A percentile compares a stretch with the other conserved stretches of the same genome.
Evolutionary conservation across 2,797 vertebrate genomes (phyloP).

Genomic region (Diplodus sargus): DNA sequence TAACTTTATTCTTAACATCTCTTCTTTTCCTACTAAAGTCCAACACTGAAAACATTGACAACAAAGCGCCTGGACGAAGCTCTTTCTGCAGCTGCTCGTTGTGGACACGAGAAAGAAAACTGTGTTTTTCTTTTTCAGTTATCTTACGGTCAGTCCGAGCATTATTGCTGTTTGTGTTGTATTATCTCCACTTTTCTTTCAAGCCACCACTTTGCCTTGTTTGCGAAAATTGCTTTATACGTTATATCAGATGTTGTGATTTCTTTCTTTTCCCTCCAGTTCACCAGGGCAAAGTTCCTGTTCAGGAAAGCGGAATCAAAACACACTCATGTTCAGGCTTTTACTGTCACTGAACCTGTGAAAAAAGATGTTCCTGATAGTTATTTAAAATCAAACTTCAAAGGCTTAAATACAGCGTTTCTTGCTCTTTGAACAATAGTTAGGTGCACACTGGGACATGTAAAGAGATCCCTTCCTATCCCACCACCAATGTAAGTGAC

Average conservation of each 20-base stretch:
- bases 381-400: not conserved
- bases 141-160: not conserved
- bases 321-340: not conserved
- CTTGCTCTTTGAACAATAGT: not conserved
- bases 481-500: not conserved
- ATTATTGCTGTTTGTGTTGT: not conserved
- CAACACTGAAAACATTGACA: not conserved
- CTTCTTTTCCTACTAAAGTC: too few relatives aligned
- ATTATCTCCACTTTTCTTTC: not conserved
- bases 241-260: not conserved
- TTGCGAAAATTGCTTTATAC: not conserved
- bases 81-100: not conserved
- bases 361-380: not conserved
- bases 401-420: not conserved
- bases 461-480: not conserved
- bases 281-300: not conserved
- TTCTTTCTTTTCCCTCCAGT: not conserved
- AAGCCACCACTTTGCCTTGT: not conserved
- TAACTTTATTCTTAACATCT: not conserved
- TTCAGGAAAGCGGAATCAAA: not conserved
- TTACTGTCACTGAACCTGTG: not conserved
- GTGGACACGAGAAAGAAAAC: not conserved
- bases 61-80: not conserved
- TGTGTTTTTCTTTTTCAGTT: not conserved
- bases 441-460: too few relatives aligned